Conservation (phyloP, 2,113 vertebrate species). For the Phaetusa simplex region DNA sequence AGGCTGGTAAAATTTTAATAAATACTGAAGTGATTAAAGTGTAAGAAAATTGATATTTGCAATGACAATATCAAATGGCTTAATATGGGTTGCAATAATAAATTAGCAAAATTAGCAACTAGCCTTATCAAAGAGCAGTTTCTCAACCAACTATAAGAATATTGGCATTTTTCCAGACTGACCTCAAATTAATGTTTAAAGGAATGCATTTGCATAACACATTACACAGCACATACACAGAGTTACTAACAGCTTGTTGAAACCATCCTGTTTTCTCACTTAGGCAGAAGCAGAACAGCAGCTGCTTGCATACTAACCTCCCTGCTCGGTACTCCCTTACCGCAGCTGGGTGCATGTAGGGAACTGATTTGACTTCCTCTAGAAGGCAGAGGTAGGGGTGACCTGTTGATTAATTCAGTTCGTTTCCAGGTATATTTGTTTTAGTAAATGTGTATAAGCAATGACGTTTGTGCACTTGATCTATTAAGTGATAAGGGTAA, state of each 20-base stretch:
- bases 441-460: conserved; percentile 33
- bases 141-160: not conserved
- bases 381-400: not conserved
- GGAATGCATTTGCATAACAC: not conserved
- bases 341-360: not conserved
- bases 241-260: not conserved
- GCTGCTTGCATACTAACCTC: not conserved
- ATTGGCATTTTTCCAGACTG: not conserved
- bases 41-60: not conserved
- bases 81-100: not conserved
- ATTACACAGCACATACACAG: not conserved
- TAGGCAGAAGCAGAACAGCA: not conserved
- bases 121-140: not conserved
- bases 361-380: not conserved
- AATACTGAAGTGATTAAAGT: not conserved
- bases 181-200: conserved; percentile 23
- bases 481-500: conserved; percentile 34
- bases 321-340: not conserved
- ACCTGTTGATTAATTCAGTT: conserved; percentile 19
- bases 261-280: not conserved
- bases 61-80: conserved; percentile 2
- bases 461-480: not conserved
- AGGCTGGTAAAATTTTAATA: not conserved
- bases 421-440: conserved; percentile 50
- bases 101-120: not conserved